Evolutionary conservation across 2,113 vertebrate genomes (phyloP), one percentile per base, ranked within the genome.

Genomic region (Henicopernis longicauda): DNA sequence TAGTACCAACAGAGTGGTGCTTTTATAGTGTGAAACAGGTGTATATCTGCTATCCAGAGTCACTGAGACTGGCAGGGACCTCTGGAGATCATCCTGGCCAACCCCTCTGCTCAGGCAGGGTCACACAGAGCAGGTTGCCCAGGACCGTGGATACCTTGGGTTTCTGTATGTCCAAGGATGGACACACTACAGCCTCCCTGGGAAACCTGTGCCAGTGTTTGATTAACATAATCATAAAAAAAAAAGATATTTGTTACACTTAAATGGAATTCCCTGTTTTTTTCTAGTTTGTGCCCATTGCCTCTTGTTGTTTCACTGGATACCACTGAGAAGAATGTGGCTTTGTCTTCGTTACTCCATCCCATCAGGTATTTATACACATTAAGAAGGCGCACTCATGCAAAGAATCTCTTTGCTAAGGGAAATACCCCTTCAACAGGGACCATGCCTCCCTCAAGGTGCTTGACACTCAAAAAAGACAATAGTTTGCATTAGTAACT

Each of bases 1-100:
- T 95, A 3, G 97, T 95, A 92, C 93, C 19, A 87, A 94, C 70
- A 97, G 63, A 63, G 96, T 96, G 3, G 93, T 94, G 44, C 94
- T 71, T 2, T 96, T 94, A 85, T 11, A 32, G 45, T 7, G 58
- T 40, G 76, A 50, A 40, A 40, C 2, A 11, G 25, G 32, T 6
- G 17, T 21, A 9, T 4, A 9, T 4, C 1, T 49, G 44, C n/a
- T 38, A 8, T 14, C 42, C 8, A 13, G 44, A 31, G 49, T 45
- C 55, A 38, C 57, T 10, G 26, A 36, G 44, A 26, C 52, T 31
- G 42, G 8, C 34, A 31, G 44, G 57, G 25, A 23, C 57, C 34
- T 31, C 57, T 77, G 74, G 57, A 77, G 27, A 61, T 31, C 1
- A 1, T 31, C 44, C 57, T 6, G 57, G 15, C 44, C 44, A 38